A percentile compares a stretch with the other conserved stretches of the same genome.
Evolutionary conservation across 2,888 invertebrate species (phyloP).

Genomic region (Lypha dubia): DNA sequence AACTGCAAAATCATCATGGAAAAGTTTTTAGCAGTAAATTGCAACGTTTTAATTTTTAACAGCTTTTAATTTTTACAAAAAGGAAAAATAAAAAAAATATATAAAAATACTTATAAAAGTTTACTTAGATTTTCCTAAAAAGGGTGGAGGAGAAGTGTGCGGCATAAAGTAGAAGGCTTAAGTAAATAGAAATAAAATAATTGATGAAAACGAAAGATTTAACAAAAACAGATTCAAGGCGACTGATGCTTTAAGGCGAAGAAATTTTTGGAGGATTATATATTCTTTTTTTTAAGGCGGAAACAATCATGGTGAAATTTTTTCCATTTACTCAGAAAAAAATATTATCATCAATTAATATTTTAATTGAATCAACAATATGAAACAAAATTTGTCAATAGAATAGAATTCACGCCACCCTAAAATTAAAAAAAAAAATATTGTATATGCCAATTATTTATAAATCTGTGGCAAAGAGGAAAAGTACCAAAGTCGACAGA

Average conservation of each 20-base stretch:
- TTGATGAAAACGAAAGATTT: neutral
- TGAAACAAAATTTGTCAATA: too few relatives aligned
- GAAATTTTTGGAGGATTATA: too few relatives aligned
- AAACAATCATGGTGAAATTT: too few relatives aligned
- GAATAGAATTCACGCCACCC: too few relatives aligned
- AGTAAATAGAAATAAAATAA: constrained; percentile 21
- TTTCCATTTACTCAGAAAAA: too few relatives aligned
- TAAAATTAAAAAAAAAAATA: too few relatives aligned
- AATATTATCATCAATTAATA: too few relatives aligned
- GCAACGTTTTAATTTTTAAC: constrained; percentile 72
- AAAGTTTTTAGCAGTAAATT: constrained; percentile 70
- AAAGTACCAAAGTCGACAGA: too few relatives aligned
- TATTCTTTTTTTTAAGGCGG: too few relatives aligned
- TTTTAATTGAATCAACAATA: too few relatives aligned
- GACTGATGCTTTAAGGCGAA: neutral
- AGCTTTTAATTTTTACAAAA: constrained; percentile 68
- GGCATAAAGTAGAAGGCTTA: neutral
- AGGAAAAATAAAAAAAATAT: constrained; percentile 8
- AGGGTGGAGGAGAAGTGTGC: neutral
- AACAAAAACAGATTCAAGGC: constrained; percentile 5
- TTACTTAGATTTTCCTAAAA: constrained; percentile 45
- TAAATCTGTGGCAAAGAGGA: too few relatives aligned
- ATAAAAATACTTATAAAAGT: constrained; percentile 60
- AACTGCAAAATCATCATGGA: constrained; percentile 72
- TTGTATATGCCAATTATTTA: too few relatives aligned